Evolutionary conservation across 2,113 vertebrate species (phyloP).

Genomic region (Hemichromis elongatus): DNA sequence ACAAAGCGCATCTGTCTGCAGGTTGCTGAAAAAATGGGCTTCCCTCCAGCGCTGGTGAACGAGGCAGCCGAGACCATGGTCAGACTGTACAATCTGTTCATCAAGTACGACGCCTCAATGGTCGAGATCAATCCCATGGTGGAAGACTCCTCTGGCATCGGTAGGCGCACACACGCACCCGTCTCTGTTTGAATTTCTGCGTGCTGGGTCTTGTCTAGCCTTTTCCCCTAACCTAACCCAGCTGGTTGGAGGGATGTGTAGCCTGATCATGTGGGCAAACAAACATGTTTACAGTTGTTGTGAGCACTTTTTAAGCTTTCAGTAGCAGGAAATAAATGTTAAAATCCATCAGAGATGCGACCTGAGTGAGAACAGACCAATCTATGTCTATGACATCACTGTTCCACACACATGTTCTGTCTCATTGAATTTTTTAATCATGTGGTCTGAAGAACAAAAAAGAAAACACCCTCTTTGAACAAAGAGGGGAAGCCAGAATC

Average conservation of each 20-base stretch:
- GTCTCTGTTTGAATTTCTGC: background rate
- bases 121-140: constrained; percentile 99
- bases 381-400: background rate
- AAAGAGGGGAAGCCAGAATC: accelerated
- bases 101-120: constrained; percentile 98
- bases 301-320: background rate
- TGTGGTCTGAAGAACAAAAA: background rate
- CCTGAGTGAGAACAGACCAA: background rate
- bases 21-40: constrained; percentile 96
- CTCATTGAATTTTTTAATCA: background rate
- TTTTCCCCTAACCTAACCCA: background rate
- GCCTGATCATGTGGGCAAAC: background rate
- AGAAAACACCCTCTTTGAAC: background rate
- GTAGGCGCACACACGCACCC: constrained; percentile 63
- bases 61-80: constrained; percentile 95
- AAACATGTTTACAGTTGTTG: background rate
- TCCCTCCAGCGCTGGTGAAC: constrained; percentile 82
- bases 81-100: constrained; percentile 91
- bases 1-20: constrained; percentile 47
- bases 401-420: background rate
- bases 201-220: background rate
- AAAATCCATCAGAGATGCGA: background rate
- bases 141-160: constrained; percentile 91
- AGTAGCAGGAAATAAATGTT: background rate
- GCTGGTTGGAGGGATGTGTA: background rate